These are phyloP conservation scores for Parnassius glacialis DNA, from an alignment of 2,888 invertebrate genomes.

Conservation along the genomic window DNA sequence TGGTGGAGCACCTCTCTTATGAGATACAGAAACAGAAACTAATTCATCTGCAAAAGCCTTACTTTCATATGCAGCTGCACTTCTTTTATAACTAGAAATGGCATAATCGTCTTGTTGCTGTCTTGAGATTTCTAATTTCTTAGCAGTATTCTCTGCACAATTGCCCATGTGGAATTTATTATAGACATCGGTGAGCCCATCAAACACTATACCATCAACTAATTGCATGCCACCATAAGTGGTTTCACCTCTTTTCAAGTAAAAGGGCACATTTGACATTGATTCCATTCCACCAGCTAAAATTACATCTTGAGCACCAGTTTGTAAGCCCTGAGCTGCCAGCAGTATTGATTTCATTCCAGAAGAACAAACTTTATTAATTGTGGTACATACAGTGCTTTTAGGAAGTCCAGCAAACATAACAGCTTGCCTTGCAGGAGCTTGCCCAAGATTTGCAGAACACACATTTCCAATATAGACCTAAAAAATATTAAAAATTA, in stretches of 20 bases:
- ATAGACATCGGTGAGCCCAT: conserved; percentile 98
- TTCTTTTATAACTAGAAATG: conserved; percentile 93
- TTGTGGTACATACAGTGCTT: conserved; percentile 94
- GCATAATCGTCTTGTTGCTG: conserved; percentile 97
- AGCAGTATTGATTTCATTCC: conserved; percentile 99
- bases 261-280: conserved; percentile 99
- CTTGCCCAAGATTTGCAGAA: conserved; percentile 93
- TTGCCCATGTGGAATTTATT: conserved; percentile 99
- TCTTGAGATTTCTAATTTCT: conserved; percentile 91
- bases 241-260: conserved; percentile 92
- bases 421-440: conserved; percentile 97
- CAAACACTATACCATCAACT: conserved; percentile 96
- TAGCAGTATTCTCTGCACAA: conserved; percentile 98
- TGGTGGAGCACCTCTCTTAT: conserved; percentile 90
- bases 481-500: conserved; percentile 39
- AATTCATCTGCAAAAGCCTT: conserved; percentile 92
- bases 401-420: conserved; percentile 96
- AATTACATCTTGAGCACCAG: conserved; percentile 93
- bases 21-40: conserved; percentile 90
- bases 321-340: conserved; percentile 94
- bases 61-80: conserved; percentile 89
- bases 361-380: conserved; percentile 98
- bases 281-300: conserved; percentile 99
- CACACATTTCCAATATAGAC: conserved; percentile 89
- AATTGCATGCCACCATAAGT: conserved; percentile 94